Percentiles rank a stretch among this genome's conserved stretches.
Evolutionary conservation across 2,113 vertebrate genomes (phyloP).

Genomic region (Clarias batrachus): DNA sequence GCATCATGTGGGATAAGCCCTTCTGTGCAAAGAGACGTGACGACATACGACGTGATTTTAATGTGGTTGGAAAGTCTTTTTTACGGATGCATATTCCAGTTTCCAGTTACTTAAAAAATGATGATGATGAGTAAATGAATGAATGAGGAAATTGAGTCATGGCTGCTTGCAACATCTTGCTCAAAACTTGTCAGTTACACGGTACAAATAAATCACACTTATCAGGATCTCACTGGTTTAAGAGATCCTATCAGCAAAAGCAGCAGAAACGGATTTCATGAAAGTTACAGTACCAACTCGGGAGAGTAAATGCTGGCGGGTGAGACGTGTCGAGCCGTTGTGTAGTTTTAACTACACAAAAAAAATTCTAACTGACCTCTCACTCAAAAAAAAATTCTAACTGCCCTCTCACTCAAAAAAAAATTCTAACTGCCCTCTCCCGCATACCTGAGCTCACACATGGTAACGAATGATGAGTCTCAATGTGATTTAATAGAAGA

Average conservation of each 20-base stretch:
- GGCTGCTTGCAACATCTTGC: not conserved
- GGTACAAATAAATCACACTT: not conserved
- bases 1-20: no score
- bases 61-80: no score
- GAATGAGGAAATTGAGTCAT: not conserved
- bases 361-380: not conserved
- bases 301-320: not conserved
- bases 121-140: not conserved
- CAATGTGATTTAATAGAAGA: not conserved
- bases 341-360: not conserved
- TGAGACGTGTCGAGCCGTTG: not conserved
- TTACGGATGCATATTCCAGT: not conserved
- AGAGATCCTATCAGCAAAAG: not conserved
- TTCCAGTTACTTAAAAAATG: not conserved
- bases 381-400: no score
- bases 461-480: not conserved
- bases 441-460: not conserved
- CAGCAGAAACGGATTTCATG: not conserved
- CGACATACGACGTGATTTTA: no score
- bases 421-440: not conserved
- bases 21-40: no score
- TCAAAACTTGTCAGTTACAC: not conserved
- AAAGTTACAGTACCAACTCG: not conserved
- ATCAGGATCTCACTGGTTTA: not conserved
- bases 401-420: not conserved